Conservation (phyloP, 2,888 invertebrate genomes). For the Osedax fenrisi region DNA sequence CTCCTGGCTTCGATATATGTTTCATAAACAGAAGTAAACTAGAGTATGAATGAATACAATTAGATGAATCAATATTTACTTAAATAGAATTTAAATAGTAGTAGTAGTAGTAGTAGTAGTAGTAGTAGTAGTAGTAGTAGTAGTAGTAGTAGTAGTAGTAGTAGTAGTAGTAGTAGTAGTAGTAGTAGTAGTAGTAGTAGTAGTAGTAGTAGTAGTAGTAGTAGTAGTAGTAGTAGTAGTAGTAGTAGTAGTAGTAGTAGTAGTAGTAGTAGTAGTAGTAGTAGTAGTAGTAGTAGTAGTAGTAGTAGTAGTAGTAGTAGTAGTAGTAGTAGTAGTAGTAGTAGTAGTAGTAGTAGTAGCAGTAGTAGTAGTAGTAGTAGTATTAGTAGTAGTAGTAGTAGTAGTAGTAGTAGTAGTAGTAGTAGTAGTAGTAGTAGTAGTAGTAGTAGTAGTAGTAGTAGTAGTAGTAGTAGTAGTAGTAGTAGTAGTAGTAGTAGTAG, state of each 20-base stretch:
- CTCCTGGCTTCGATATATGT: too few relatives aligned
- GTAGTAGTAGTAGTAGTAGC: not conserved
- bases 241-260: not conserved
- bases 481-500: not conserved
- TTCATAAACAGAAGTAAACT: too few relatives aligned
- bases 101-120: not conserved
- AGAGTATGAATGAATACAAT: too few relatives aligned
- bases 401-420: not conserved
- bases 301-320: not conserved
- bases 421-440: constrained; percentile 5
- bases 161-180: not conserved
- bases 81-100: too few relatives aligned
- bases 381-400: too few relatives aligned
- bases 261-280: not conserved
- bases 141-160: not conserved
- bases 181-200: not conserved
- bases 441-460: constrained; percentile 5
- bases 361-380: too few relatives aligned
- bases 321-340: not conserved
- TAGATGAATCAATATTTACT: too few relatives aligned
- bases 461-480: not conserved
- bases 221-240: not conserved
- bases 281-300: not conserved
- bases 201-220: not conserved
- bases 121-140: not conserved